These are phyloP conservation scores for Apogon talboti DNA, from an alignment of 2,797 vertebrate species.

Conservation along the genomic window DNA sequence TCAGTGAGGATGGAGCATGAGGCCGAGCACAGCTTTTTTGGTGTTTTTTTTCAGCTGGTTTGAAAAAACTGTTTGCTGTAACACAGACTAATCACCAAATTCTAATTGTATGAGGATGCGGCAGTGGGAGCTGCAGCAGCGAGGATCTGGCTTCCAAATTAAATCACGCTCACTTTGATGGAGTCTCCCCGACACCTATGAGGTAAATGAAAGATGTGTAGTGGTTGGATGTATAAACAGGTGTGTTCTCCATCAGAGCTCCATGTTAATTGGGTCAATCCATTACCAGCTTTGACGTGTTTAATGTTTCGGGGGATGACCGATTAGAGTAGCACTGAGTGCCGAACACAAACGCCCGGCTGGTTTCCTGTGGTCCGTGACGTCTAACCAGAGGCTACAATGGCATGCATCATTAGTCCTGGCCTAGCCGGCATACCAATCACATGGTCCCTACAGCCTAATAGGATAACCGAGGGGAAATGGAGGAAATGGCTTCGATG, in stretches of 20 bases:
- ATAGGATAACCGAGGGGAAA: slow-evolving; percentile 61
- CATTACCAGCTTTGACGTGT: slow-evolving; percentile 65
- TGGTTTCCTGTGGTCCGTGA: slow-evolving; percentile 57
- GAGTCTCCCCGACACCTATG: slow-evolving; percentile 28
- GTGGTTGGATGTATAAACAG: slow-evolving; percentile 55
- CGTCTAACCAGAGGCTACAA: slow-evolving; percentile 73
- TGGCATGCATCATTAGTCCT: slow-evolving; percentile 69
- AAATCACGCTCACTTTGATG: slow-evolving; percentile 64
- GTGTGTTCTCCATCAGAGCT: slow-evolving; percentile 67
- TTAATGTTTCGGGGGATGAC: slow-evolving; percentile 71
- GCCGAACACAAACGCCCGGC: slow-evolving; percentile 36
- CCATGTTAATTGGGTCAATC: slow-evolving; percentile 68
- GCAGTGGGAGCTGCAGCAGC: background rate
- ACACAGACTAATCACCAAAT: slow-evolving; percentile 56
- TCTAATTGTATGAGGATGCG: slow-evolving; percentile 46
- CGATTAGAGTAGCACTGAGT: slow-evolving; percentile 49
- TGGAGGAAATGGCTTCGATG: slow-evolving; percentile 48
- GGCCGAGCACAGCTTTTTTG: slow-evolving; percentile 21
- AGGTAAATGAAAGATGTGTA: slow-evolving; percentile 47
- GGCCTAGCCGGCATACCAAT: slow-evolving; percentile 64
- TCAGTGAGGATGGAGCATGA: slow-evolving; percentile 11
- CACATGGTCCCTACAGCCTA: slow-evolving; percentile 57
- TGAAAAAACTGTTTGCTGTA: slow-evolving; percentile 38
- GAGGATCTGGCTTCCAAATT: slow-evolving; percentile 44
- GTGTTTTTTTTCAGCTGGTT: slow-evolving; percentile 41